Evolutionary conservation across 2,888 invertebrate genomes (phyloP).

Genomic region (Dasypogon diadema): DNA sequence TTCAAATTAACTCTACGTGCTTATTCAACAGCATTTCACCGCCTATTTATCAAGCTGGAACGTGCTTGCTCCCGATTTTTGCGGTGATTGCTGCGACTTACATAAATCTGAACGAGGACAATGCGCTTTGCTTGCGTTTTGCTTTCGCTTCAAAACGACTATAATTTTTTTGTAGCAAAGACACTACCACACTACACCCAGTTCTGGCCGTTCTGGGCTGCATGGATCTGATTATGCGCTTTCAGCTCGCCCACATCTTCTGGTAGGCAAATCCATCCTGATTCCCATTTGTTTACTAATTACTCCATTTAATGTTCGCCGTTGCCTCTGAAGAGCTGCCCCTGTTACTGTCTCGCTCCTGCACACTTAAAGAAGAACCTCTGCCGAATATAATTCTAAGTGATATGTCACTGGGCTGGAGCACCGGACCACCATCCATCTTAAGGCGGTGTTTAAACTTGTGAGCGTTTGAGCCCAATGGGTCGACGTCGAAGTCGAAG

Average conservation of each 20-base stretch:
- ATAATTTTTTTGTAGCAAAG: constrained; percentile 33
- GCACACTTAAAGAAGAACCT: background rate
- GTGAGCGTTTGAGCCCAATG: constrained; percentile 10
- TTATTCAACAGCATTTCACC: constrained; percentile 49
- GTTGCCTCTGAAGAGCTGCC: constrained; percentile 34
- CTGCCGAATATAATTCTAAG: constrained; percentile 28
- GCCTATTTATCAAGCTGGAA: constrained; percentile 47
- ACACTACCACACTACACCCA: background rate
- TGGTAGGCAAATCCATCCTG: constrained; percentile 33
- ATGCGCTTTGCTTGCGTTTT: constrained; percentile 42
- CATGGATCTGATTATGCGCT: constrained; percentile 25
- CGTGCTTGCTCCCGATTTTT: constrained; percentile 40
- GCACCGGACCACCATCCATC: constrained; percentile 33
- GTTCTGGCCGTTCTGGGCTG: constrained; percentile 1
- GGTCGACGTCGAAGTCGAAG: background rate
- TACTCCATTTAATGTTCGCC: constrained; percentile 37
- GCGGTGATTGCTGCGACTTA: constrained; percentile 39
- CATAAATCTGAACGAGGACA: constrained; percentile 36
- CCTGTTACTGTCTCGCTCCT: constrained; percentile 21
- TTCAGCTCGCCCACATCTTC: constrained; percentile 30
- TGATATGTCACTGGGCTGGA: constrained; percentile 47
- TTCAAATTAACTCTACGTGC: constrained; percentile 46
- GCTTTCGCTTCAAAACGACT: constrained; percentile 20
- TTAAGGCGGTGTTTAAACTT: constrained; percentile 40
- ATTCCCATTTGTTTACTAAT: constrained; percentile 41